Percentiles rank a stretch among this genome's conserved stretches.
These are phyloP conservation scores for Nestor notabilis DNA, from an alignment of 2,113 vertebrate species.

Conservation along the genomic window DNA sequence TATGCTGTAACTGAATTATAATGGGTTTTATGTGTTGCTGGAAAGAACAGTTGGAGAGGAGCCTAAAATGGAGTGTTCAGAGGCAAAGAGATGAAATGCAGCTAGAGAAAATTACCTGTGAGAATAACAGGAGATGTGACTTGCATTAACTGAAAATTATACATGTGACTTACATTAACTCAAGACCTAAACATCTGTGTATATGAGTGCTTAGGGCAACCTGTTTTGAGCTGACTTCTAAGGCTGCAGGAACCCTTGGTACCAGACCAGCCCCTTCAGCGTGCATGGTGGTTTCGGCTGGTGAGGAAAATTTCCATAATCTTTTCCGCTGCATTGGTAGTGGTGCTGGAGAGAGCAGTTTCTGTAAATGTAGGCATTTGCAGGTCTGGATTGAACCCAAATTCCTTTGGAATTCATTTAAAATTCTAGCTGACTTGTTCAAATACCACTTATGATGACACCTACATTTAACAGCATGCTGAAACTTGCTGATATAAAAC, in stretches of 20 bases:
- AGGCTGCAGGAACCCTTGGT: background rate
- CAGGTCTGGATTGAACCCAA: background rate
- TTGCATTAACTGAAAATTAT: background rate
- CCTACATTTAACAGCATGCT: background rate
- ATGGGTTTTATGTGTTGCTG: constrained; percentile 37
- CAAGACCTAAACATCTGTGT: constrained; percentile 14
- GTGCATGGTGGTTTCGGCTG: background rate
- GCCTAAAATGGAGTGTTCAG: constrained; percentile 6
- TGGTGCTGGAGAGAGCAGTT: background rate
- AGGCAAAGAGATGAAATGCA: constrained; percentile 9
- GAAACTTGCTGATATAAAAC: background rate
- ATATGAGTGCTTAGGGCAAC: background rate
- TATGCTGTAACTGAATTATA: constrained; percentile 13
- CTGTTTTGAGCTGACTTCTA: background rate
- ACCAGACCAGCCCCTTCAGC: background rate
- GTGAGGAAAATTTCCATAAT: background rate
- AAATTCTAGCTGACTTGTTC: constrained; percentile 24
- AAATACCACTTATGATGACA: background rate
- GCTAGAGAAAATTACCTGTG: constrained; percentile 33
- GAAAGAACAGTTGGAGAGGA: constrained; percentile 25
- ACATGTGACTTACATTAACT: constrained; percentile 1
- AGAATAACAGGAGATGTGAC: constrained; percentile 23
- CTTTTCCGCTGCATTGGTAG: background rate
- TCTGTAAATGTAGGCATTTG: background rate
- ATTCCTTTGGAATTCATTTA: background rate